Base-by-base conservation (phyloP, 2,113 vertebrate genomes). In the Gnathonemus echidnorhynchus region DNA sequence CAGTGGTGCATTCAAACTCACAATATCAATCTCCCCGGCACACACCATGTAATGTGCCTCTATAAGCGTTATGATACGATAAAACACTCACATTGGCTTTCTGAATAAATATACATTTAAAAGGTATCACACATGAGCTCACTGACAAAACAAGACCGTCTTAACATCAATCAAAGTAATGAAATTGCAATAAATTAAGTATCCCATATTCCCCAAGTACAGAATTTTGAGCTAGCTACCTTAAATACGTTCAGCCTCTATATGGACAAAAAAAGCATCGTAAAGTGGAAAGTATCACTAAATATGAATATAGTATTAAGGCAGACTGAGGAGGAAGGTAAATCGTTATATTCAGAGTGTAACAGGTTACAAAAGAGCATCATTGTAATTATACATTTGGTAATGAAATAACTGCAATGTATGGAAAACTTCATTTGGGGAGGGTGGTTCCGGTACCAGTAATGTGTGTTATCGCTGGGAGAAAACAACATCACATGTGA, bases 1-100 rank as follows among this genome's bases (percentile, higher is more conserved):
- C 86, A 95, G 93, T 92, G 94, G 96, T 95, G 95, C 96, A 95
- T 94, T 96, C 93, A 97, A 95, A 97, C 95, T 96, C 97, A 98
- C 97, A 98, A 98, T 96, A 97, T 97, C 98, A 99, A 98, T 99
- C 99, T 99, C 98, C 98, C 99, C 97, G 97, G 97, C 97, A 92
- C 94, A 96, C 96, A 96, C 92, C 92, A 93, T 96, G 95, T 97
- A 96, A 96, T 96, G 96, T 94, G 95, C 95, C 94, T 92, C 95
- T 93, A 94, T 96, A 95, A 95, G 91, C 95, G 95, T 95, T 0
- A 48, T 45, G 83, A 85, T 85, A 85, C 83, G 42, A 85, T 85
- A 85, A 85, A 93, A 94, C 94, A 80, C 35, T 95, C 94, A 95
- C 95, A 95, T 95, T 95, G 95, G 96, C 94, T 95, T 94, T 94